These are phyloP conservation scores for Darevskia mixta DNA, from an alignment of 2,797 vertebrate genomes.

Conservation along the genomic window DNA sequence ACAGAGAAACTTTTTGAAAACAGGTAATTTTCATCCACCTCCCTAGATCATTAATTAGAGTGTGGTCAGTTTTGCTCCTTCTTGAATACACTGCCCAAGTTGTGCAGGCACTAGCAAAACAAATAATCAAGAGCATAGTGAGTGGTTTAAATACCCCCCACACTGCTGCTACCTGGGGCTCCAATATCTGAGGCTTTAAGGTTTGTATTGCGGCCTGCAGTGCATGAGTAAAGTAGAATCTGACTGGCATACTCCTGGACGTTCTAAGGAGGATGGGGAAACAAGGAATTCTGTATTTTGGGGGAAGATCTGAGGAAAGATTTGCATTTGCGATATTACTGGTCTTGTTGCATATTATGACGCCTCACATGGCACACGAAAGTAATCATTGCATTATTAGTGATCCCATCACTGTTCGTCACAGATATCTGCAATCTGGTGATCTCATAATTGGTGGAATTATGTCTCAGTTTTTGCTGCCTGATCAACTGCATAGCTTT, in stretches of 20 bases:
- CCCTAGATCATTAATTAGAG: background rate
- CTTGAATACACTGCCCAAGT: background rate
- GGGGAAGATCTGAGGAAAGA: background rate
- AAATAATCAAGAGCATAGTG: background rate
- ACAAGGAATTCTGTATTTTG: background rate
- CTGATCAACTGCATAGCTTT: background rate
- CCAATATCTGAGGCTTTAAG: background rate
- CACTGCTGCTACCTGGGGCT: background rate
- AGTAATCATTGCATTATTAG: background rate
- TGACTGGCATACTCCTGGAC: background rate
- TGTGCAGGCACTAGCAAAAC: background rate
- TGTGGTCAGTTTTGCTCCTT: background rate
- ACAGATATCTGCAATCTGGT: background rate
- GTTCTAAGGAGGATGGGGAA: background rate
- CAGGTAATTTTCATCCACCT: background rate
- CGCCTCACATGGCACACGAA: background rate
- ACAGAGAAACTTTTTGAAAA: background rate
- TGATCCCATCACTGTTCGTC: background rate
- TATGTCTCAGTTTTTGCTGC: background rate
- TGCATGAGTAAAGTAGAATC: background rate
- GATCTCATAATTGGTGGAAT: background rate
- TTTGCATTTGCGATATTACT: background rate
- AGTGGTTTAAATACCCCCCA: background rate
- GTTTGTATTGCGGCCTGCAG: background rate
- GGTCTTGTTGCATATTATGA: background rate